Conservation (phyloP, 2,888 invertebrate species). For the Phengaris alcon region DNA sequence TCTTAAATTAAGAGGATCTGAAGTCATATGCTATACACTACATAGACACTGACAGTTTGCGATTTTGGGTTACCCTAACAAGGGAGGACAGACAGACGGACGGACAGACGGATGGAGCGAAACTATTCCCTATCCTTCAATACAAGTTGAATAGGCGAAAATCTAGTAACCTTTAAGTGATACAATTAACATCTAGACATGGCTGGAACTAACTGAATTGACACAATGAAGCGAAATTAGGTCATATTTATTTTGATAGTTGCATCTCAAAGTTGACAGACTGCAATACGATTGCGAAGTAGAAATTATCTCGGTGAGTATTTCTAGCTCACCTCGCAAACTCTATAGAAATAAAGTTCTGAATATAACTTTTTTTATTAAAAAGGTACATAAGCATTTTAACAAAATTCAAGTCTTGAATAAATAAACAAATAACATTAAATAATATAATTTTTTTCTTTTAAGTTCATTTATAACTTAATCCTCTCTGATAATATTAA, state of each 20-base stretch:
- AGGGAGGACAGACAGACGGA: too few species aligned
- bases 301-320: not conserved
- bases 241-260: slow-evolving; percentile 16
- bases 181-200: slow-evolving; percentile 15
- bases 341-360: not conserved
- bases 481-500: too few species aligned
- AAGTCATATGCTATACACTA: too few species aligned
- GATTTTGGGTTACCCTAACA: too few species aligned
- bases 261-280: slow-evolving; percentile 8
- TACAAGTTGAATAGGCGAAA: not conserved
- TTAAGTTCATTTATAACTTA: too few species aligned
- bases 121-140: not conserved
- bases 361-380: not conserved
- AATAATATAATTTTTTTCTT: too few species aligned
- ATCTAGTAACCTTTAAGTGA: not conserved
- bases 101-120: too few species aligned
- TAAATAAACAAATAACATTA: too few species aligned
- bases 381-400: too few species aligned
- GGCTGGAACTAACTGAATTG: slow-evolving; percentile 21
- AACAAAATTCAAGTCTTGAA: too few species aligned
- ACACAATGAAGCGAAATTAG: slow-evolving; percentile 18
- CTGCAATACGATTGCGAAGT: not conserved
- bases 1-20: too few species aligned
- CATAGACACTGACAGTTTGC: too few species aligned
- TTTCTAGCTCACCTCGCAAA: not conserved